Conservation (phyloP, 2,797 vertebrate species). For the Odontamblyopus rebecca region DNA sequence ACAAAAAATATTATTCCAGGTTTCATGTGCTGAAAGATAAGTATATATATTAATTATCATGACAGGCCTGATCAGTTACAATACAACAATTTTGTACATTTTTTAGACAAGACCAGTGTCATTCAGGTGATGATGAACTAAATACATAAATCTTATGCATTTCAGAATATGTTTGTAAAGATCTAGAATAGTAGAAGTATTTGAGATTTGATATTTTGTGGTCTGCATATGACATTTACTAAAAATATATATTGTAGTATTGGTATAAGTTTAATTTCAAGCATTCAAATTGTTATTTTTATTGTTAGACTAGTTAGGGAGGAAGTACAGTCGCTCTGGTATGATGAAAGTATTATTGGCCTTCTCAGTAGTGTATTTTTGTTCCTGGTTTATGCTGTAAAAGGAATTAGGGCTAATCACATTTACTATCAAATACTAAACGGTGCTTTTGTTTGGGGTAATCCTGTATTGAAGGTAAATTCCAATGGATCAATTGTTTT, state of each 20-base stretch:
- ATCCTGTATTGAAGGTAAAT: constrained; percentile 4
- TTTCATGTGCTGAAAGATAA: too few relatives aligned
- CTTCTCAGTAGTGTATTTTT: background rate
- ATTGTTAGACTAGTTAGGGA: background rate
- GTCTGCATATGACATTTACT: too few relatives aligned
- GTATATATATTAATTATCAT: too few relatives aligned
- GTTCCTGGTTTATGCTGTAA: background rate
- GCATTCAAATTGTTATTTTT: background rate
- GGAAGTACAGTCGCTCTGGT: background rate
- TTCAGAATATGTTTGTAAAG: too few relatives aligned
- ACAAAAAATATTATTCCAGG: too few relatives aligned
- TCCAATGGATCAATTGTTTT: background rate
- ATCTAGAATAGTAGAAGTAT: too few relatives aligned
- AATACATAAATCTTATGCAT: too few relatives aligned
- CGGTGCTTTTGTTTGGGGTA: background rate
- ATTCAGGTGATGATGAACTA: too few relatives aligned
- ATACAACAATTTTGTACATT: background rate
- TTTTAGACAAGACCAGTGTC: background rate
- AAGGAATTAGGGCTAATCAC: constrained; percentile 4
- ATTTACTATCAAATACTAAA: background rate
- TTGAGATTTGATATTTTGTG: too few relatives aligned
- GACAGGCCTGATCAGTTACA: too few relatives aligned
- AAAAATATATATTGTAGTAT: background rate
- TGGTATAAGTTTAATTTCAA: background rate
- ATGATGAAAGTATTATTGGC: background rate